These are phyloP conservation scores for Polyergus mexicanus DNA, from an alignment of 1,140 invertebrate species.

Conservation along the genomic window DNA sequence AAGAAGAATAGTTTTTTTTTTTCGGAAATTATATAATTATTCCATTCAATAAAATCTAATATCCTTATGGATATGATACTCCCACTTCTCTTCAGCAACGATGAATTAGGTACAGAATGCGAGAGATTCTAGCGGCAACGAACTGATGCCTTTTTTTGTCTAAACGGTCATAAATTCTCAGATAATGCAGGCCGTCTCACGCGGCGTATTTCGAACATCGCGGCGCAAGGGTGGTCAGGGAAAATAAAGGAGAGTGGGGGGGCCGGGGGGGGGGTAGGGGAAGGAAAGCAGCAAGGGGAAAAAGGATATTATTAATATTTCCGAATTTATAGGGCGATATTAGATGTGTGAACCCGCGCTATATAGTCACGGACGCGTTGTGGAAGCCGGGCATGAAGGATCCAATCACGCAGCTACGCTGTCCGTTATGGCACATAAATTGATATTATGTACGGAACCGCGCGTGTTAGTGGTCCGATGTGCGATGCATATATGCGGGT, in stretches of 20 bases:
- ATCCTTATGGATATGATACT: neutral
- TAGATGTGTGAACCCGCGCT: conserved; percentile 43
- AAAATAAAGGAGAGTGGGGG: neutral
- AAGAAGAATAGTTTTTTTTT: too few relatives aligned
- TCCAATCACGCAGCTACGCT: conserved; percentile 49
- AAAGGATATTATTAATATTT: conserved; percentile 76
- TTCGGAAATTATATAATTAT: too few relatives aligned
- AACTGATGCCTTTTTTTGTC: conserved; percentile 73
- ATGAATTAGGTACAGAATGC: conserved; percentile 66
- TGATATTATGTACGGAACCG: conserved; percentile 58
- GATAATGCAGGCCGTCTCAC: conserved; percentile 63
- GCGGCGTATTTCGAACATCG: conserved; percentile 33
- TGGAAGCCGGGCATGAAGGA: conserved; percentile 39
- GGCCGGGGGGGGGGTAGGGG: too few relatives aligned
- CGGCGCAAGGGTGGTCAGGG: conserved; percentile 32
- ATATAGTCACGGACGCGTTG: conserved; percentile 28
- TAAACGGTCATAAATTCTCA: conserved; percentile 78
- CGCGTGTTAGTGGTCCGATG: conserved; percentile 21
- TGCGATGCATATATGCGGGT: conserved; percentile 64
- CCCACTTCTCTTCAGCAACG: conserved; percentile 1
- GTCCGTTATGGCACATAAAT: conserved; percentile 70
- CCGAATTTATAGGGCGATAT: conserved; percentile 72
- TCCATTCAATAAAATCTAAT: too few relatives aligned
- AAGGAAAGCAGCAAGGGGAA: conserved; percentile 26
- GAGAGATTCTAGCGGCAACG: conserved; percentile 49